Evolutionary conservation across 2,113 vertebrate genomes (phyloP).

Genomic region (Tetraodon nigroviridis): DNA sequence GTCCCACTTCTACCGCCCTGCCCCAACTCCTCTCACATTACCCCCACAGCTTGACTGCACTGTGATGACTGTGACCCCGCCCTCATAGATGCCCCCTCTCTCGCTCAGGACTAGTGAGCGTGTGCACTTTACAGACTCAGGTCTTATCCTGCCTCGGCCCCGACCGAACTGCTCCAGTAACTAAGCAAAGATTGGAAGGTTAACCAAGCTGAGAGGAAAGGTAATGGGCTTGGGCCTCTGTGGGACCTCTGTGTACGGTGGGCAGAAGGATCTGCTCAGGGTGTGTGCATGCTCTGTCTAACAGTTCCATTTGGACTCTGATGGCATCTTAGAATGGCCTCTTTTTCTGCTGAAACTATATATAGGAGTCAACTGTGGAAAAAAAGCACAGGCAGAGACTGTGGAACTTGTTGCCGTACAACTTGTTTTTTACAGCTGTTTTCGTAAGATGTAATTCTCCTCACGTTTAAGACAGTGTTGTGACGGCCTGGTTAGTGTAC

Average conservation of each 20-base stretch:
- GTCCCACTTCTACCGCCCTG: conserved; percentile 62
- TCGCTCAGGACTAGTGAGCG: conserved; percentile 32
- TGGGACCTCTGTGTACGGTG: conserved; percentile 46
- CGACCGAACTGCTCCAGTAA: conserved; percentile 31
- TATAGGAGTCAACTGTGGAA: conserved; percentile 63
- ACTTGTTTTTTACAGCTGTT: conserved; percentile 16
- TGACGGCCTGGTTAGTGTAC: too few species aligned
- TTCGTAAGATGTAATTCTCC: background rate
- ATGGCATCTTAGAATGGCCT: conserved; percentile 61
- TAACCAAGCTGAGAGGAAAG: conserved; percentile 63
- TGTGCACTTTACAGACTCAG: conserved; percentile 33
- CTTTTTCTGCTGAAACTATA: conserved; percentile 71
- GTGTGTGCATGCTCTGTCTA: conserved; percentile 51
- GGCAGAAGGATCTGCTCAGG: conserved; percentile 28
- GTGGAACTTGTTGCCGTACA: conserved; percentile 45
- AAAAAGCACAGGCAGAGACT: conserved; percentile 52
- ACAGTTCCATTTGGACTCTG: conserved; percentile 52
- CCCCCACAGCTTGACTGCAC: conserved; percentile 40
- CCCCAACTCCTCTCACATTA: conserved; percentile 62
- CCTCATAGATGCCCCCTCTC: conserved; percentile 30
- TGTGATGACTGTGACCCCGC: conserved; percentile 39
- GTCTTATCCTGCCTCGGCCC: conserved; percentile 24
- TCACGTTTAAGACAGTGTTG: background rate
- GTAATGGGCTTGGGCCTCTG: conserved; percentile 62
- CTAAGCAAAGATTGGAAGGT: conserved; percentile 59